Evolutionary conservation across 2,113 vertebrate genomes (phyloP).

Genomic region (Dunckerocampus dactyliophorus): DNA sequence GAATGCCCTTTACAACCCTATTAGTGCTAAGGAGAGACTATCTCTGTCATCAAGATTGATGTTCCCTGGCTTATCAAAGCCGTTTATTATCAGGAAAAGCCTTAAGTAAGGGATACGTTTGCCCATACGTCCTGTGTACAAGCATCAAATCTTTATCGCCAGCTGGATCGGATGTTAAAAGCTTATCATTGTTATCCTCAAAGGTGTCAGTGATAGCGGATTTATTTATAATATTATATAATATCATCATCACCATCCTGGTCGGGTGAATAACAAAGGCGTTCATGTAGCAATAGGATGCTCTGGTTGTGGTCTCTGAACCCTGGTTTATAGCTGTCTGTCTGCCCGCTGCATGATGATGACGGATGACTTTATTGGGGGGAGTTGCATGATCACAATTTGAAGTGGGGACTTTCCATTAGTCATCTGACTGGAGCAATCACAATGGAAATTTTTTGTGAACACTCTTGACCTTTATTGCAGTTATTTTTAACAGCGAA

Average conservation of each 20-base stretch:
- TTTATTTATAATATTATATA: conserved; percentile 30
- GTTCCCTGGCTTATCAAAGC: conserved; percentile 59
- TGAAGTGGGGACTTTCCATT: conserved; percentile 71
- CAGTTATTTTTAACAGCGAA: conserved; percentile 51
- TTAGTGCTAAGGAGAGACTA: conserved; percentile 57
- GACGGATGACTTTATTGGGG: conserved; percentile 72
- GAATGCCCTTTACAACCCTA: conserved; percentile 66
- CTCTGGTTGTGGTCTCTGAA: conserved; percentile 50
- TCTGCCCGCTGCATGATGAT: conserved; percentile 58
- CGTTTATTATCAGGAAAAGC: conserved; percentile 66
- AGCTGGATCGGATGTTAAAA: conserved; percentile 30
- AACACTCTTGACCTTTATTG: conserved; percentile 45
- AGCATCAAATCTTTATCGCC: conserved; percentile 43
- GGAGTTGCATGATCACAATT: conserved; percentile 58
- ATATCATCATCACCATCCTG: conserved; percentile 19
- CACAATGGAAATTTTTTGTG: conserved; percentile 62
- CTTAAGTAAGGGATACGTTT: conserved; percentile 51
- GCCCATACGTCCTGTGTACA: conserved; percentile 39
- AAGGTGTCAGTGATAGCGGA: conserved; percentile 29
- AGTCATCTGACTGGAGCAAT: conserved; percentile 69
- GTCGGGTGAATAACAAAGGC: conserved; percentile 31
- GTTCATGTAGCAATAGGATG: conserved; percentile 48
- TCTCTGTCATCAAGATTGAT: conserved; percentile 68
- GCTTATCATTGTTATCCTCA: conserved; percentile 39
- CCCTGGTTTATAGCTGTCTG: conserved; percentile 67